Evolutionary conservation across 2,113 vertebrate genomes (phyloP).

Genomic region (Epinephelus cyanopodus): DNA sequence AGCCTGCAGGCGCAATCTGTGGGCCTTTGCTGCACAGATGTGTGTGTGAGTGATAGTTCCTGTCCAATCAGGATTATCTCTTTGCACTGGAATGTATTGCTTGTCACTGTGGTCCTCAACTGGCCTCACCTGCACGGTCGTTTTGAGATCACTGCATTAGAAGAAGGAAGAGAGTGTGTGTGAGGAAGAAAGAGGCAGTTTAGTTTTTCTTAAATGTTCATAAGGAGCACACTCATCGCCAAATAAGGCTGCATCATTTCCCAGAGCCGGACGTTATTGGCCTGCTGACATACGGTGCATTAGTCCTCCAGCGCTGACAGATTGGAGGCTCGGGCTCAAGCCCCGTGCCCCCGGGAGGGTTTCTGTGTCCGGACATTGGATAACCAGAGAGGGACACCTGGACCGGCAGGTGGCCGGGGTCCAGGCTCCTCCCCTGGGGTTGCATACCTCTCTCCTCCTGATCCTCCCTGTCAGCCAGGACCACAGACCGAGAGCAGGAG

Average conservation of each 20-base stretch:
- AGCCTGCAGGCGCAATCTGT: constrained; percentile 75
- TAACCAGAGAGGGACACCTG: constrained; percentile 79
- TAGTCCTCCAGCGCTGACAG: constrained; percentile 69
- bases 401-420: constrained; percentile 76
- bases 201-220: constrained; percentile 48
- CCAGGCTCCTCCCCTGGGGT: constrained; percentile 70
- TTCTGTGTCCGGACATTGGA: constrained; percentile 72
- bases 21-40: constrained; percentile 39
- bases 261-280: constrained; percentile 60
- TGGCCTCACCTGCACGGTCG: constrained; percentile 50
- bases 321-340: constrained; percentile 58
- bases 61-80: constrained; percentile 77
- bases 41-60: constrained; percentile 51
- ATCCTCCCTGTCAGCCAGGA: constrained; percentile 68
- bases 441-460: constrained; percentile 72
- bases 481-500: constrained; percentile 52
- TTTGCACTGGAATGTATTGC: constrained; percentile 75
- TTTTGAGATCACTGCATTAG: constrained; percentile 41
- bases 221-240: constrained; percentile 35
- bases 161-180: constrained; percentile 1
- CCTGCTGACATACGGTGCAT: constrained; percentile 72
- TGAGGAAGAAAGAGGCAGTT: background rate
- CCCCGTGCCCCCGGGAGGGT: constrained; percentile 46
- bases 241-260: constrained; percentile 65
- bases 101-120: constrained; percentile 61